These are phyloP conservation scores for Frankliniella intonsa DNA, from an alignment of 2,888 invertebrate species.

Conservation along the genomic window DNA sequence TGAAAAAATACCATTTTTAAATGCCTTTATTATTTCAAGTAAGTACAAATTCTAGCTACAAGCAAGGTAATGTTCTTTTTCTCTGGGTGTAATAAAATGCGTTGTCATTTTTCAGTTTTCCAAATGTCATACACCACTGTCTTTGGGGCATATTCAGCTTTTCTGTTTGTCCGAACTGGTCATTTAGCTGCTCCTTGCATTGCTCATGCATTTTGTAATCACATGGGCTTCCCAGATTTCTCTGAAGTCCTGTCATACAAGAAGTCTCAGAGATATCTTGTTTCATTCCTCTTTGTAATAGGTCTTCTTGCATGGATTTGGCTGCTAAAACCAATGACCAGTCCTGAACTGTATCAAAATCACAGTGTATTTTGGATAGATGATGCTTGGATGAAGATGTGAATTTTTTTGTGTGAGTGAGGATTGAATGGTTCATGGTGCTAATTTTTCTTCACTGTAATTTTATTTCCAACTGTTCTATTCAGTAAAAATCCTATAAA, in stretches of 20 bases:
- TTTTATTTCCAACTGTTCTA: background rate
- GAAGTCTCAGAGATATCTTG: constrained; percentile 57
- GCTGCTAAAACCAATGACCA: constrained; percentile 70
- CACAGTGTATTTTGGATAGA: constrained; percentile 44
- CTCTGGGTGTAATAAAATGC: constrained; percentile 40
- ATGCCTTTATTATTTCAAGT: constrained; percentile 69
- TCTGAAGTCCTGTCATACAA: constrained; percentile 61
- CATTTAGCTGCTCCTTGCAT: constrained; percentile 83
- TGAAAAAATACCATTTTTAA: constrained; percentile 61
- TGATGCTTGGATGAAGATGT: background rate
- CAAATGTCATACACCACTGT: constrained; percentile 87
- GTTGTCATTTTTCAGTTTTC: constrained; percentile 54
- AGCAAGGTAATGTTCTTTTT: constrained; percentile 32
- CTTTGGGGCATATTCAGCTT: constrained; percentile 94
- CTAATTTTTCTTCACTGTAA: background rate
- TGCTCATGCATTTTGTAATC: constrained; percentile 92
- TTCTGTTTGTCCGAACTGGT: constrained; percentile 80
- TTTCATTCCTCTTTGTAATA: constrained; percentile 63
- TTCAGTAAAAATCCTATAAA: background rate
- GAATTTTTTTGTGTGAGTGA: background rate
- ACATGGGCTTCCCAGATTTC: constrained; percentile 93
- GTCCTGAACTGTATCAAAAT: constrained; percentile 55
- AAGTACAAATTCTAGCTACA: constrained; percentile 45
- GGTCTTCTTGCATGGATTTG: constrained; percentile 76
- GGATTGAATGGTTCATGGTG: background rate